Base-by-base conservation (phyloP, 2,888 invertebrate species). In the Drosophila testacea region DNA sequence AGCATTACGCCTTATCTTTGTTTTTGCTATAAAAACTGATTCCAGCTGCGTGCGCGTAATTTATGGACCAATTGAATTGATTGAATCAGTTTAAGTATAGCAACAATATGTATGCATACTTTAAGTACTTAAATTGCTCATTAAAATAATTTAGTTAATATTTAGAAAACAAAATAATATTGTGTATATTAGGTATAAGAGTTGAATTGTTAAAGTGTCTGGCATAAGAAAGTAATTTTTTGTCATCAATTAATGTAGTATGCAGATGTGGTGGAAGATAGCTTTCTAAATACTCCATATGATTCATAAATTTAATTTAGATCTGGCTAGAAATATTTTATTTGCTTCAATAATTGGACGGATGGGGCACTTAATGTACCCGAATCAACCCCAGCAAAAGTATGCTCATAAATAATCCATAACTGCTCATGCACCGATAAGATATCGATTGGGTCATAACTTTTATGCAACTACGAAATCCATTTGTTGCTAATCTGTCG, bases 401-500 rank as follows among this genome's bases (percentile, higher is more conserved):
- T 57, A 22, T 39, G 7, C 6, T 38, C 36, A 70, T 77, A 81
- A 85, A 80, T 83, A 69, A 55, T 55, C 28, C 11, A 30, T 13
- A 39, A 30, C 22, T 16, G 46, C 55, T 59, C 59, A 10, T 34
- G 34, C 46, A 39, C 0, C 39, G 71, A 81, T 80, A 36, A 81
- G 76, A 75, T 81, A 65, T 30, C 10, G 44, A 4, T 10, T 34
- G 36, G 52, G 62, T 48, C 66, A 66, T 77, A 69, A 71, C 6
- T 68, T 63, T 47, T 69, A 77, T 77, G 79, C 75, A 81, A 59
- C 66, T 66, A 50, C 54, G 36, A 30, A 62, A 60, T 54, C 46
- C 51, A 54, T 57, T 69, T 46, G 42, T 42, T 13, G 63, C 56
- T 75, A 75, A 86, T 81, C 83, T 73, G 55, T 59, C 71, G 61